Evolutionary conservation across 2,888 invertebrate species (phyloP), one percentile per base, ranked within the genome.

Genomic region (Tetragonula carbonaria): DNA sequence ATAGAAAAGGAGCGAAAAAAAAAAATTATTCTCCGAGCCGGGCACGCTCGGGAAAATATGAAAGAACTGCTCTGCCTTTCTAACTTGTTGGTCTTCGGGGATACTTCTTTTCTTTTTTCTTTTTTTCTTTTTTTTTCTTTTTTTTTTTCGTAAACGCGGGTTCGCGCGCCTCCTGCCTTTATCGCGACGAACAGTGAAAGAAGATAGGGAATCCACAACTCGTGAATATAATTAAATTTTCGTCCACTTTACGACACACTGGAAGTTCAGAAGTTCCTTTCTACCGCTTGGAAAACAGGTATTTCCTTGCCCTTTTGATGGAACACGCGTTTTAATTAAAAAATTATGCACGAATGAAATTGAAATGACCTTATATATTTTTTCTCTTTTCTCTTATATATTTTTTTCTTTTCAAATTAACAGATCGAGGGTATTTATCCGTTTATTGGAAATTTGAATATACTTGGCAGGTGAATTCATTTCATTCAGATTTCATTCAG

Each of bases 1-100:
- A 81, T 78, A 78, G 80, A 72, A 53, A 78, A 67, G 53, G 53
- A 53, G 72, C 11, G 66, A 73, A 78, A 78, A 78, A 72, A 81
- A 79, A 67, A 72, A 62, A 62, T 78, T 78, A 45, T 33, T 33
- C 78, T n/a, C 45, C 65, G 67, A 59, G 59, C 23, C 8, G 45
- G 53, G 45, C 65, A 73, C 66, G 72, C 59, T n/a, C 53, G 21
- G 59, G 53, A 21, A 81, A 78, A 73, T 81, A 72, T 67, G 66
- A 81, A 72, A 78, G 72, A 59, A 62, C 59, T 67, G 72, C 18
- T 51, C 38, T 62, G 66, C 23, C 45, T n/a, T 78, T 55, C 50
- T 51, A 59, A 45, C 80, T 67, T 81, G 71, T 72, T 73, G 65
- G n/a, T 53, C 28, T 77, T 70, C 51, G 55, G 53, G 45, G 28